Conservation (phyloP, 1,140 invertebrate genomes). For the Pentalonia nigronervosa region DNA sequence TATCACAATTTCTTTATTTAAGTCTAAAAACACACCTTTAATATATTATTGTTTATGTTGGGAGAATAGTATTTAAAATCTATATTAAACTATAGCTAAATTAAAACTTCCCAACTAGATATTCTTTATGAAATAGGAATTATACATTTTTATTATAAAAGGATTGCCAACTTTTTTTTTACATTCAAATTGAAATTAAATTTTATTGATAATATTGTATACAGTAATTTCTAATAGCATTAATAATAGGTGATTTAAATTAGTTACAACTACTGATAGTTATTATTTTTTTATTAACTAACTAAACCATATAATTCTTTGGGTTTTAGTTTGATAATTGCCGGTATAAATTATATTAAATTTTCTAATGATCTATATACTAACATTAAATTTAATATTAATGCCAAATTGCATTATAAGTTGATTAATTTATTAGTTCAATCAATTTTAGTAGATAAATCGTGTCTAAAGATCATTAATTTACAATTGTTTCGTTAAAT, state of each 20-base stretch:
- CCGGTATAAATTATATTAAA: neutral
- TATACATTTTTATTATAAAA: neutral
- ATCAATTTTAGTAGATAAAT: neutral
- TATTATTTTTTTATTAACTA: neutral
- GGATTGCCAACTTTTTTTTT: neutral
- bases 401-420: neutral
- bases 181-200: neutral
- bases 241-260: neutral
- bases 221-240: neutral
- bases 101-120: neutral
- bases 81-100: neutral
- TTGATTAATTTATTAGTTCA: neutral
- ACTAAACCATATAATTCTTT: neutral
- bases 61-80: neutral
- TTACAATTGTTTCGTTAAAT: neutral
- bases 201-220: neutral
- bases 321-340: neutral
- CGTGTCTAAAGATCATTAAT: neutral
- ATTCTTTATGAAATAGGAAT: neutral
- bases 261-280: neutral
- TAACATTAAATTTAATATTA: neutral
- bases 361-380: neutral
- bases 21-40: neutral
- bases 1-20: neutral
- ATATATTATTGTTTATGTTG: neutral